Evolutionary conservation across 2,888 invertebrate species (phyloP), one percentile per base, ranked within the genome.

Genomic region (Tuta absoluta): DNA sequence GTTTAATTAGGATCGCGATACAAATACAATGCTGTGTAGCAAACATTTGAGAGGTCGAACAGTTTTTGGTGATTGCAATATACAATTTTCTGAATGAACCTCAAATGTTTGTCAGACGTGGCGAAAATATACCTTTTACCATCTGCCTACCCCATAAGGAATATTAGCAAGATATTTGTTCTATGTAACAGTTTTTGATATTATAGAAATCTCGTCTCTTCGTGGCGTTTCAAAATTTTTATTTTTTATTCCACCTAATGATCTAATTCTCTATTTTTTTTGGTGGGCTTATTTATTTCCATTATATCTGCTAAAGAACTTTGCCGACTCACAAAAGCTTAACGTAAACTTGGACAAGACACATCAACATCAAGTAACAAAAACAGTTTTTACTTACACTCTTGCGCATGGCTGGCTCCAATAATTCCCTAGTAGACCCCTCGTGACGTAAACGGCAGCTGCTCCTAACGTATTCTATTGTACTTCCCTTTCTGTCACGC

Each of bases 361-460:
- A 33, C 56, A 56, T 56, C 56, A 56, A 56, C 56, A 56, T 56
- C 33, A 56, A 56, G 56, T 33, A 56, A 56, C 28, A 56, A 56
- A 79, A 74, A 78, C 64, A 77, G 74, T 80, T 80, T 77, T 80
- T 75, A 69, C 77, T 80, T 75, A 69, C 77, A 73, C 73, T 75
- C 70, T 69, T 75, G 77, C 80, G 81, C 80, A 86, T 78, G 88
- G 81, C 85, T 83, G 84, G 76, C 77, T 83, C 84, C 85, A 84
- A 84, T 82, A 79, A 80, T 81, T 79, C 86, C 81, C 83, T 87
- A 85, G 85, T 87, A 85, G 85, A 78, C 83, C 82, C 86, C 84
- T 80, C 76, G 82, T 89, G 90, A 91, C 89, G 90, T 88, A 77
- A 14, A 71, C 81, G 89, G 82, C 91, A 91, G 91, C 91, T 91